A percentile compares a stretch with the other conserved stretches of the same genome.
Conservation (phyloP, 1,140 invertebrate species). For the Drosophila pruinosa region DNA sequence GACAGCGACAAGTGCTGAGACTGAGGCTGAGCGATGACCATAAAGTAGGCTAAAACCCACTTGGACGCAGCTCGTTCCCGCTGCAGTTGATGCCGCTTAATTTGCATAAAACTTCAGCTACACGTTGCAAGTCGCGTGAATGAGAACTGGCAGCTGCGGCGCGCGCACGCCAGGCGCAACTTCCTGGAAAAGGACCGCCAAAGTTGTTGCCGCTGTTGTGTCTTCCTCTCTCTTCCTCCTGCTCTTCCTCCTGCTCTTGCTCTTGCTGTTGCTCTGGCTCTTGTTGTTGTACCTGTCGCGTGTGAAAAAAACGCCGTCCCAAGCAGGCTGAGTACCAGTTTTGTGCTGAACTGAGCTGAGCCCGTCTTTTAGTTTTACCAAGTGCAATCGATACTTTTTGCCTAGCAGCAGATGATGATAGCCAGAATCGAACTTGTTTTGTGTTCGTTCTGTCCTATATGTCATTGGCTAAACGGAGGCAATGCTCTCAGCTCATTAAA, state of each 20-base stretch:
- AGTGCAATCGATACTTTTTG: constrained; percentile 78
- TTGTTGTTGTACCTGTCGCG: constrained; percentile 60
- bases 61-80: constrained; percentile 32
- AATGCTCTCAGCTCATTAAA: constrained; percentile 56
- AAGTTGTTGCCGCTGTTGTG: constrained; percentile 59
- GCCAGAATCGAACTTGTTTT: constrained; percentile 22
- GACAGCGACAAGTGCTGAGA: constrained; percentile 39
- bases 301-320: constrained; percentile 51
- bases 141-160: constrained; percentile 72
- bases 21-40: constrained; percentile 62
- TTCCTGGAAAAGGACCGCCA: constrained; percentile 79
- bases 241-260: not conserved
- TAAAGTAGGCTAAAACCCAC: constrained; percentile 76
- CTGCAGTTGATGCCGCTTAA: constrained; percentile 55
- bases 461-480: constrained; percentile 42
- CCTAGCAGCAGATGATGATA: constrained; percentile 1
- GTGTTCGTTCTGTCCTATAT: not conserved
- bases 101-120: constrained; percentile 77
- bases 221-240: constrained; percentile 16
- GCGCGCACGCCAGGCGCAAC: constrained; percentile 78
- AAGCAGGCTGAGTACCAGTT: constrained; percentile 55
- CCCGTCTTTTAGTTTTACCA: constrained; percentile 50
- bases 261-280: constrained; percentile 21
- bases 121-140: constrained; percentile 59
- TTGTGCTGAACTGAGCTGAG: constrained; percentile 38